Conservation (phyloP, 2,113 vertebrate species). For the Tenebrosternarchus preto region DNA sequence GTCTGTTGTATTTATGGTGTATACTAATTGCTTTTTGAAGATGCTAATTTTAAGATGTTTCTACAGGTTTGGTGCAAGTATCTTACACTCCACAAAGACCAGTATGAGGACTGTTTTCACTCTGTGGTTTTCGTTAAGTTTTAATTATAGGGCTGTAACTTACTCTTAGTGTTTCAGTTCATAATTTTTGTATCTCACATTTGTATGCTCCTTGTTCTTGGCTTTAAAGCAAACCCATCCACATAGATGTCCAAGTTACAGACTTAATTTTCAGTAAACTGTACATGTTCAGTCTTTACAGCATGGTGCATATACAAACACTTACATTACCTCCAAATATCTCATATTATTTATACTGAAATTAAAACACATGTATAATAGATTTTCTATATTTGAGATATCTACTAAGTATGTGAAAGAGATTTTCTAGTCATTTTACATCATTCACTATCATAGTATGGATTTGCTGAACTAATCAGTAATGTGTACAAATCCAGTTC, state of each 20-base stretch:
- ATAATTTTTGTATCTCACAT: no score
- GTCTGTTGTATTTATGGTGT: neutral
- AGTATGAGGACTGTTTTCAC: neutral
- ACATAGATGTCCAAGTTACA: neutral
- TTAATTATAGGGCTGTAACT: no score
- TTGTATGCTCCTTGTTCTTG: neutral
- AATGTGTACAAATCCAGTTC: neutral
- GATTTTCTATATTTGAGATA: neutral
- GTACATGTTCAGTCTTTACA: neutral
- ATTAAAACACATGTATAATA: neutral
- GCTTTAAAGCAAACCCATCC: neutral
- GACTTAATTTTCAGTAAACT: neutral
- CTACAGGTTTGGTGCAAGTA: neutral
- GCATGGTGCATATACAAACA: neutral
- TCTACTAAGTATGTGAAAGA: neutral
- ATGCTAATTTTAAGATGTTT: neutral
- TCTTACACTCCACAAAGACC: neutral
- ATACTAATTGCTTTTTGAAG: neutral
- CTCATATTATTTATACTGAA: neutral
- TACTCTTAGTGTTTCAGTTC: no score
- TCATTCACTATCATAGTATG: neutral
- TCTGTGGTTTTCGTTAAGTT: neutral
- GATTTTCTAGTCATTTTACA: neutral
- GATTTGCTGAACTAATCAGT: neutral
- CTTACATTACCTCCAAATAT: neutral